Conservation (phyloP, 2,113 vertebrate species). For the Picathartes gymnocephalus region DNA sequence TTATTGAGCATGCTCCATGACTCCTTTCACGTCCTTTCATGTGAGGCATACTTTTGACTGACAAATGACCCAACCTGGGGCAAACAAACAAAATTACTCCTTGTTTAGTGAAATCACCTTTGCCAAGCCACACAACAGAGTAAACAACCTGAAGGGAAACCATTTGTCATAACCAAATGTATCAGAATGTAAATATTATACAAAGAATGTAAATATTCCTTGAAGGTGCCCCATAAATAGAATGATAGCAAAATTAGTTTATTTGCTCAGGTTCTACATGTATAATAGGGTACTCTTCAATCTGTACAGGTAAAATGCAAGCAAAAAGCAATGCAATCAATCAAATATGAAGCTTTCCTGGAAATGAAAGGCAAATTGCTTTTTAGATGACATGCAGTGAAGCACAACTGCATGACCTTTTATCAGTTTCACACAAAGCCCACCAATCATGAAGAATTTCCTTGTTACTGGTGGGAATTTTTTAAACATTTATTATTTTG, state of each 20-base stretch:
- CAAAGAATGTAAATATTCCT: conserved; percentile 10
- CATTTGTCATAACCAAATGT: neutral
- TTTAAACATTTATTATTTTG: neutral
- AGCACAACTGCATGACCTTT: neutral
- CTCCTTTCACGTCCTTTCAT: neutral
- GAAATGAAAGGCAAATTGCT: neutral
- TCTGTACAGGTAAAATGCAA: conserved; percentile 14
- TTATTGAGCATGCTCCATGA: neutral
- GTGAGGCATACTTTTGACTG: neutral
- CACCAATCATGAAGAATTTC: neutral
- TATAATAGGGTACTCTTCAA: neutral
- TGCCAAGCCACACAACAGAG: neutral
- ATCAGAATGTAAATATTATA: conserved; percentile 30
- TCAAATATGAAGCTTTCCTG: conserved; percentile 7
- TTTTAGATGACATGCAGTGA: neutral
- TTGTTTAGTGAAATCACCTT: neutral
- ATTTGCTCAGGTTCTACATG: neutral
- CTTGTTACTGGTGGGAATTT: neutral
- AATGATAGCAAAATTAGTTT: neutral
- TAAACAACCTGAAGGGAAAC: conserved; percentile 19
- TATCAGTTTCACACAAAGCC: neutral
- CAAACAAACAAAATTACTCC: neutral
- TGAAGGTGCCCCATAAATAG: neutral
- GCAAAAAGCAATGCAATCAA: neutral
- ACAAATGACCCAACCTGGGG: neutral